Base-by-base conservation (phyloP, 2,888 invertebrate species). In the Drosophila nigricruria region DNA sequence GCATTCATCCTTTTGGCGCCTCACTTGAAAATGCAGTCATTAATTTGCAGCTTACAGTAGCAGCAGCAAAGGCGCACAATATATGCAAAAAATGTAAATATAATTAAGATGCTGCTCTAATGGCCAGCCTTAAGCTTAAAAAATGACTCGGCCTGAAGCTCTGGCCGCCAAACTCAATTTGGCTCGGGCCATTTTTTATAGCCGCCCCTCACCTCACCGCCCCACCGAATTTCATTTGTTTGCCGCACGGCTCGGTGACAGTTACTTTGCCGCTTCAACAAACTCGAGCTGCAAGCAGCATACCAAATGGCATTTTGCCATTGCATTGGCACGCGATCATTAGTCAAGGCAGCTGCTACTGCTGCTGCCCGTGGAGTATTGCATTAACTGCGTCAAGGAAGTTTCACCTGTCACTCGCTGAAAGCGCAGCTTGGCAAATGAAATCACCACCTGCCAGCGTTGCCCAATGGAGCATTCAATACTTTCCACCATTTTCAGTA, bases 261-360 rank as follows among this genome's bases (percentile, higher is more conserved):
- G 70, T 61, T 53, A 71, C 47, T 65, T 65, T 58, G 54, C 52
- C 60, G 43, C 67, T 47, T 53, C 53, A 63, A 36, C 47, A 49
- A 42, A 45, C 56, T 42, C 32, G 9, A 5, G 53, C 53, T 38
- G 40, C 73, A 56, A 12, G 23, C 12, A 6, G 6, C 42, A 9
- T 16, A 27, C 57, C 63, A 77, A 77, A 59, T 81, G 79, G 73
- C 73, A 65, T 68, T 70, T 79, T 70, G 69, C 70, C 72, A 75
- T 77, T 73, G 73, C 78, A 84, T 77, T 81, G 84, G 75, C 89
- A 89, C 89, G 89, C 90, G 83, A 90, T 88, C 90, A 88, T 89
- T 89, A 89, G 87, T 90, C 87, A 88, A 64, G 65, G 16, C 40
- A 65, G 56, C 45, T 42, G 53, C 57, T 45, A n/a, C n/a, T n/a